Base-by-base conservation (phyloP, 2,797 vertebrate genomes). In the Cyclura pinguis region DNA sequence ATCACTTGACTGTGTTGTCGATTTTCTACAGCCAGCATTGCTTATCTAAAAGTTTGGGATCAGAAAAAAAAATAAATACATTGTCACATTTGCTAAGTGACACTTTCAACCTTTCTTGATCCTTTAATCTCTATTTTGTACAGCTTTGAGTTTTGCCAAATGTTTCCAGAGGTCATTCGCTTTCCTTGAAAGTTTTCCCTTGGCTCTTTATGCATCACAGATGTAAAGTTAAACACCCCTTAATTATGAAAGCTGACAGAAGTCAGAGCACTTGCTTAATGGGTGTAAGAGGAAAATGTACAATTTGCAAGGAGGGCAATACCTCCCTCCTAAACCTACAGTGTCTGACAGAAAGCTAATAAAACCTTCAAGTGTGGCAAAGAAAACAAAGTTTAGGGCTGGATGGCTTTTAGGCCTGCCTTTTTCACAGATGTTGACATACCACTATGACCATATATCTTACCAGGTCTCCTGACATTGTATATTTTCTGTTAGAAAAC, bases 351-450 rank as follows among this genome's bases (percentile, higher is more conserved):
- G 87, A 88, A 92, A 92, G 76, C 83, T 92, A 92, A 92, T 93
- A 92, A 95, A 96, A 95, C 85, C 89, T 88, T 69, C 62, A 85
- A 93, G 38, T 67, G 89, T 92, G 92, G 87, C 91, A 96, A 95
- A 93, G 90, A 90, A 94, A 93, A 91, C 80, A 89, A 80, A 90
- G 93, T 93, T 87, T 90, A 93, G 90, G 52, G 0, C 29, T 80
- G 55, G 69, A 27, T 89, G 8, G 91, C 90, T 94, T 47, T 92
- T 88, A 82, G 13, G n/a, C 89, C 77, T 55, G 47, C 80, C 92
- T 83, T 91, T 85, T 88, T 86, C 81, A 72, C 82, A 80, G 81
- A 92, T 74, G 32, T 62, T 85, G 38, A 83, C 74, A 69, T 52
- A 47, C n/a, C 1, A 27, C 1, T 64, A 67, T 35, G n/a, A 42